These are phyloP conservation scores for Hippocampus mohnikei DNA, from an alignment of 2,113 vertebrate genomes.

Conservation along the genomic window DNA sequence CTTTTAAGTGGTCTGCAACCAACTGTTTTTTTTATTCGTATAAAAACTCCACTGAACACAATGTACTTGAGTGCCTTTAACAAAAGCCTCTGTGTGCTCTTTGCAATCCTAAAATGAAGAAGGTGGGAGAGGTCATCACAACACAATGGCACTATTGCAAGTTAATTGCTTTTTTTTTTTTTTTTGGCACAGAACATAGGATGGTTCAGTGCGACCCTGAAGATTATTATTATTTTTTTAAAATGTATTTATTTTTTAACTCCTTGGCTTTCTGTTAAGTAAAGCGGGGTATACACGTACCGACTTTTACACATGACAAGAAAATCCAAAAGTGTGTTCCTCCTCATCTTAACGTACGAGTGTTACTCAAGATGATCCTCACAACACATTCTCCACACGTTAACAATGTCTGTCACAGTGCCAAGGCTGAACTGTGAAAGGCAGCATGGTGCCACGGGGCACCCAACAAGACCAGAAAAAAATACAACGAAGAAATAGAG, in stretches of 20 bases:
- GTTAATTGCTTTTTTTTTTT: constrained; percentile 21
- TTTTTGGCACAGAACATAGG: constrained; percentile 62
- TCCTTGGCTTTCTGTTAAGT: constrained; percentile 22
- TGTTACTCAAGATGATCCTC: neutral
- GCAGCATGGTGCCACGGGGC: neutral
- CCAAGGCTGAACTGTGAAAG: neutral
- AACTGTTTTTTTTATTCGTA: neutral
- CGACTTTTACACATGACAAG: neutral
- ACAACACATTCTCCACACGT: neutral
- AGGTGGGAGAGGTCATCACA: constrained; percentile 40
- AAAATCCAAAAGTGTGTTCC: neutral
- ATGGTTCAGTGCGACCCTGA: constrained; percentile 53
- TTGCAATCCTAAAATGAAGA: constrained; percentile 40
- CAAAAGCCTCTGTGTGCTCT: constrained; percentile 43
- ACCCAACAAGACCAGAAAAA: neutral
- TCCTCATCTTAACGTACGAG: too few relatives aligned
- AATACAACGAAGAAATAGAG: neutral
- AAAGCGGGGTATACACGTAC: neutral
- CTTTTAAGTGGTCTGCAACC: neutral
- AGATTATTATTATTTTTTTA: neutral
- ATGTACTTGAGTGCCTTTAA: constrained; percentile 42
- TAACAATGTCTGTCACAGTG: neutral
- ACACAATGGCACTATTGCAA: constrained; percentile 63
- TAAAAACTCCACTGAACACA: constrained; percentile 14
- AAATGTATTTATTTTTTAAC: neutral